Evolutionary conservation across 2,113 vertebrate genomes (phyloP).

Genomic region (Indicator maculatus): DNA sequence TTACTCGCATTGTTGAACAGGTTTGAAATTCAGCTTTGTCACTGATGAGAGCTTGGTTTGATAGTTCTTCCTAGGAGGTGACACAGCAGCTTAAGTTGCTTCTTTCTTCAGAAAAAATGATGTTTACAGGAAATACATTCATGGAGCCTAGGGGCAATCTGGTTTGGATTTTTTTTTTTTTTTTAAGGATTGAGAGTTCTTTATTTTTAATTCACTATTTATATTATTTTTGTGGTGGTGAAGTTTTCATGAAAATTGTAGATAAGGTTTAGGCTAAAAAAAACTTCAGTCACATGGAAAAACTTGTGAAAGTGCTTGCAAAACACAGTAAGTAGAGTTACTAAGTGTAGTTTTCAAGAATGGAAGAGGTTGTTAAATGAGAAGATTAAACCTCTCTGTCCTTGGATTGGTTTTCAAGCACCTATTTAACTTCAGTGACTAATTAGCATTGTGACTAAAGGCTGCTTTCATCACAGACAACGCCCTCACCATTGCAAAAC

Average conservation of each 20-base stretch:
- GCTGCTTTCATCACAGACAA: neutral
- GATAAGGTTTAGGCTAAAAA: neutral
- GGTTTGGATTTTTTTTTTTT: neutral
- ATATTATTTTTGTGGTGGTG: neutral
- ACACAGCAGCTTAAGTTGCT: neutral
- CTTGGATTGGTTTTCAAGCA: slow-evolving; percentile 26
- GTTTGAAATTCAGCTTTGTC: neutral
- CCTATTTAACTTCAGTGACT: neutral
- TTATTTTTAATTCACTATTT: neutral
- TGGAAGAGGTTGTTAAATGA: slow-evolving; percentile 7
- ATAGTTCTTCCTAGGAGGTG: neutral
- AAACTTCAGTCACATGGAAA: neutral
- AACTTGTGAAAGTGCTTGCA: neutral
- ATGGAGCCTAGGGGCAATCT: neutral
- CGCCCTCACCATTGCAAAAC: neutral
- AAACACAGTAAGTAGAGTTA: neutral
- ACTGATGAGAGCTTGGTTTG: neutral
- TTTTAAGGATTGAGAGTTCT: neutral
- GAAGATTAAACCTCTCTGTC: slow-evolving; percentile 4
- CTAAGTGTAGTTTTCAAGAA: neutral
- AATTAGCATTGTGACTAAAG: slow-evolving; percentile 25
- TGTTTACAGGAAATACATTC: neutral
- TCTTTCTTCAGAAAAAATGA: neutral
- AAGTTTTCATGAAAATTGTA: neutral
- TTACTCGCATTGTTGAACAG: neutral